Base-by-base conservation (phyloP, 2,888 invertebrate species). In the Epinotia nisella region DNA sequence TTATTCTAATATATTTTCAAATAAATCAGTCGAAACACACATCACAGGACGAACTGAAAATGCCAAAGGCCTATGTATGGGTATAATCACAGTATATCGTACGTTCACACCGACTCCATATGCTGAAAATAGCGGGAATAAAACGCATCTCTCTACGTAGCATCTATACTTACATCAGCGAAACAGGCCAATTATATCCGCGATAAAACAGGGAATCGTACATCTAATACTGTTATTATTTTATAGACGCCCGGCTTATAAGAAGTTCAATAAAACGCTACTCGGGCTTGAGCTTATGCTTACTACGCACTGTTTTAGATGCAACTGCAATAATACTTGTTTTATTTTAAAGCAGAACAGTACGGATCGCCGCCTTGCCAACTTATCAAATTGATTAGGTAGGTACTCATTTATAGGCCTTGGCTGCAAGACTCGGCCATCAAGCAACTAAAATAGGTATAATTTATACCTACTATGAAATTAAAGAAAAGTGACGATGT, bases 11-110 rank as follows among this genome's bases (percentile, higher is more conserved):
- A 78, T 79, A 81, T 83, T 68, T 82, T 83, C 80, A 87, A 84
- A 82, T 80, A 81, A 83, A 85, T 88, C 87, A 89, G 88, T 88
- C 89, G 82, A 86, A 85, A 78, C 82, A 83, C 80, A 78, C 83
- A 86, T 88, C 87, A 87, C 87, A 90, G 85, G 80, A 83, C 86
- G 80, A 83, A 87, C 77, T 77, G 74, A 78, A 81, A 79, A 66
- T 56, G 55, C 66, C 66, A 56, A 55, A 13, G 39, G 41, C 55
- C 24, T 56, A 78, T 77, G 69, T 56, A 41, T 53, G n/a, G n/a
- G n/a, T 64, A 65, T 39, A 24, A 45, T 56, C 41, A 49, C 49
- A 45, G 59, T 45, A 68, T 59, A 59, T 68, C 24, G n/a, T 24
- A 62, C 19, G 29, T 59, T 19, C 29, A 29, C 41, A 41, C 39